Evolutionary conservation across 2,797 vertebrate species (phyloP).

Genomic region (Crypturellus tataupa): DNA sequence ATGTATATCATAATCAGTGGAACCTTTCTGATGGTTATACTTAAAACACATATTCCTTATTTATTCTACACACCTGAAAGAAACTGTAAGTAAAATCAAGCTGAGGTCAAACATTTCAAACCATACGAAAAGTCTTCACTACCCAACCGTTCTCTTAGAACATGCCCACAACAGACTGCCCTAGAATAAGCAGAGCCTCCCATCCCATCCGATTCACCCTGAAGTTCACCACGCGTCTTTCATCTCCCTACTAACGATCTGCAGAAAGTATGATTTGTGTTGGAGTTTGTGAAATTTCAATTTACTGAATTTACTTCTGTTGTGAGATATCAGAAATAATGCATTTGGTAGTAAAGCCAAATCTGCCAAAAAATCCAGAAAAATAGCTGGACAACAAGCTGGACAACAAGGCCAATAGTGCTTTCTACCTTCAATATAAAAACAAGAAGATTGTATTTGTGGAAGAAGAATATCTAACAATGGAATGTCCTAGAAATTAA

Average conservation of each 20-base stretch:
- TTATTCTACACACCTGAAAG: not conserved
- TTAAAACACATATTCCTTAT: not conserved
- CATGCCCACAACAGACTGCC: accelerated
- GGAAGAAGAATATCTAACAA: not conserved
- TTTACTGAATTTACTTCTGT: not conserved
- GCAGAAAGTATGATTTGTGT: not conserved
- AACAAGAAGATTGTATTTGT: not conserved
- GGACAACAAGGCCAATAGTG: not conserved
- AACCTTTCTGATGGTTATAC: not conserved
- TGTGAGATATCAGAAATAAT: not conserved
- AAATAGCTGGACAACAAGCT: conserved; percentile 20
- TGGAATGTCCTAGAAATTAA: not conserved
- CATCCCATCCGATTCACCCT: accelerated
- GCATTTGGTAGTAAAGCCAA: not conserved
- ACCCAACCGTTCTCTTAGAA: not conserved
- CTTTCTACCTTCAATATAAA: not conserved
- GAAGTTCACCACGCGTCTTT: accelerated
- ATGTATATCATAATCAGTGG: not conserved
- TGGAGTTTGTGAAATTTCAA: not conserved
- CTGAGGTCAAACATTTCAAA: not conserved
- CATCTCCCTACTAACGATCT: not conserved
- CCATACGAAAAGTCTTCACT: not conserved
- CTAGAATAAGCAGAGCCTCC: not conserved
- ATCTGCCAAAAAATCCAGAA: conserved; percentile 27
- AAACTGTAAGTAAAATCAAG: not conserved